phyloP scores from a whole-genome alignment of 2,797 vertebrate species.

The Melanotaenia maccullochi region DNA sequence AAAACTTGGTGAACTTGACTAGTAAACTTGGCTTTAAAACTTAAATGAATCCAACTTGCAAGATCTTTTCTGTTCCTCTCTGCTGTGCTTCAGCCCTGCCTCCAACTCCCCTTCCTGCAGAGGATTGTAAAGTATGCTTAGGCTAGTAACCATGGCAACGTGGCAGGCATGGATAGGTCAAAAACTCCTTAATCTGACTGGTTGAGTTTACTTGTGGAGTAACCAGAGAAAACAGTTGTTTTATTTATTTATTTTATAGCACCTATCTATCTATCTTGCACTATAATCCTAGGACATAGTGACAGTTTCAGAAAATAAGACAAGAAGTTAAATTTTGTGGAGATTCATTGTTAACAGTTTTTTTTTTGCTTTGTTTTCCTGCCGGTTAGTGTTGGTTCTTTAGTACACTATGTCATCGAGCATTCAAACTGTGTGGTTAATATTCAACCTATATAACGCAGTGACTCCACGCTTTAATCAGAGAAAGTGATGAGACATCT shows the following conservation, averaged over 20 bases:
- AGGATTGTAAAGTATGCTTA: too few species aligned
- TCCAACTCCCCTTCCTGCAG: background rate
- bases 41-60: background rate
- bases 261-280: too few species aligned
- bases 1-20: background rate
- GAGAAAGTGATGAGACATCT: constrained; percentile 13
- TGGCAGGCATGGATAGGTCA: background rate
- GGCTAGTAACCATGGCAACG: background rate
- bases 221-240: background rate
- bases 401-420: constrained; percentile 43
- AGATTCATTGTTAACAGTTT: background rate
- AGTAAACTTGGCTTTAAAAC: background rate
- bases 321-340: background rate
- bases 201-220: background rate
- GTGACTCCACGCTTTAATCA: constrained; percentile 24
- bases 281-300: too few species aligned
- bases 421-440: constrained; percentile 52
- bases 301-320: too few species aligned
- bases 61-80: background rate
- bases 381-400: constrained; percentile 3
- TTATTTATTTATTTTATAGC: too few species aligned
- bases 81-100: background rate
- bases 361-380: constrained; percentile 9
- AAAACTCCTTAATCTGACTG: background rate
- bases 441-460: constrained; percentile 51